Conservation (phyloP, 2,797 vertebrate species). For the Knipowitschia caucasica region DNA sequence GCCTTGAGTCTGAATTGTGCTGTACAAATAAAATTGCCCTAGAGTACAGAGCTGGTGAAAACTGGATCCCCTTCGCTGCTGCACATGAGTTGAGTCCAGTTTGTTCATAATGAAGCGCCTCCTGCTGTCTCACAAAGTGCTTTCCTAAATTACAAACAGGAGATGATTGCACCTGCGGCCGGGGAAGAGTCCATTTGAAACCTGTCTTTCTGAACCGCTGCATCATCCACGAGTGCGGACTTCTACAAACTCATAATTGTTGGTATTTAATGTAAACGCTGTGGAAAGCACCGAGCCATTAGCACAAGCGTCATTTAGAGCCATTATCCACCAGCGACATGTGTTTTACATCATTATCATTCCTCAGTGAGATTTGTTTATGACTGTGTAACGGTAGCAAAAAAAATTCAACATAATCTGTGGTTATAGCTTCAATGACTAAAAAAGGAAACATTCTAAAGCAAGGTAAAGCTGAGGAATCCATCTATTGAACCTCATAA, state of each 20-base stretch:
- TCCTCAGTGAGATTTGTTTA: background rate
- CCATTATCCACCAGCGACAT: background rate
- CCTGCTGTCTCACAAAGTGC: background rate
- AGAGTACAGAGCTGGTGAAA: no score
- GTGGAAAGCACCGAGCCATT: background rate
- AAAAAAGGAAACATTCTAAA: no score
- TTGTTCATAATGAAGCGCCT: constrained; percentile 6
- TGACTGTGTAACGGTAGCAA: background rate
- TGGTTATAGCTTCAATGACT: no score
- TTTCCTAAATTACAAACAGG: constrained; percentile 11
- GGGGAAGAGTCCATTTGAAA: constrained; percentile 17
- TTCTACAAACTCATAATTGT: background rate
- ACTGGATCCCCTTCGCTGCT: no score
- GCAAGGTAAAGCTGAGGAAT: no score
- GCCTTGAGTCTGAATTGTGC: no score
- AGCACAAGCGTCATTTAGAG: background rate
- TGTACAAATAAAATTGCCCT: no score
- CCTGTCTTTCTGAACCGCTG: background rate
- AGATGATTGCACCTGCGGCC: constrained; percentile 3
- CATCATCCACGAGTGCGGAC: background rate
- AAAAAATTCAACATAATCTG: background rate
- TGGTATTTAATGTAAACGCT: constrained; percentile 4
- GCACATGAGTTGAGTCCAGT: background rate
- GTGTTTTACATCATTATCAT: constrained; percentile 1
- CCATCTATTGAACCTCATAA: no score